phyloP scores from a whole-genome alignment of 2,888 invertebrate genomes.

The Drosophila affinis region DNA sequence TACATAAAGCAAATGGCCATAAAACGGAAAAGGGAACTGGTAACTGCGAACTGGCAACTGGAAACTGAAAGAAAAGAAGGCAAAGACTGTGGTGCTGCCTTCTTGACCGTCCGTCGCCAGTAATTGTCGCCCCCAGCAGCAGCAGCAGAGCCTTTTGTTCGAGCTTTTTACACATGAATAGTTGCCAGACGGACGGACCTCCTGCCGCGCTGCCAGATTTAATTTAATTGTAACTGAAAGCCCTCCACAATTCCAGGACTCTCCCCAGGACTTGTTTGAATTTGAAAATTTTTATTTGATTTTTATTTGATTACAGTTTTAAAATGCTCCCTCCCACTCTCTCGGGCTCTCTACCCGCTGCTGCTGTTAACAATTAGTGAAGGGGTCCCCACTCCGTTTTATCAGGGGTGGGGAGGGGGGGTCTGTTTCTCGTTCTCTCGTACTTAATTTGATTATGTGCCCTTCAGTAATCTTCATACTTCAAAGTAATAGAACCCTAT shows the following conservation, averaged over 20 bases:
- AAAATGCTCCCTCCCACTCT: slow-evolving; percentile 2
- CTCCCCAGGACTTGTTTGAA: slow-evolving; percentile 67
- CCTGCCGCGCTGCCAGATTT: slow-evolving; percentile 60
- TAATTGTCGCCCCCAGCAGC: slow-evolving; percentile 70
- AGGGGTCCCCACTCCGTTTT: too few relatives aligned
- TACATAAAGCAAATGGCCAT: slow-evolving; percentile 78
- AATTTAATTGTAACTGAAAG: slow-evolving; percentile 71
- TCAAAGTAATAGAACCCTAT: neutral
- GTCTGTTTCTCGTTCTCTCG: too few relatives aligned
- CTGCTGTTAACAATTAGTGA: too few relatives aligned
- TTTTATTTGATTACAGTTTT: slow-evolving; percentile 67
- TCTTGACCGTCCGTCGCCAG: slow-evolving; percentile 44
- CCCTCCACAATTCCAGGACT: slow-evolving; percentile 37
- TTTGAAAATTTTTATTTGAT: slow-evolving; percentile 75
- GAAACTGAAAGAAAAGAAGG: slow-evolving; percentile 7
- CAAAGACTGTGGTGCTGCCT: slow-evolving; percentile 1
- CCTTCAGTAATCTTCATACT: too few relatives aligned
- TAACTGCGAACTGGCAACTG: slow-evolving; percentile 34
- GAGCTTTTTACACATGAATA: slow-evolving; percentile 77
- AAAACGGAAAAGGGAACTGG: slow-evolving; percentile 61
- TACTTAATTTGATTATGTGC: too few relatives aligned
- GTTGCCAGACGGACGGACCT: slow-evolving; percentile 51
- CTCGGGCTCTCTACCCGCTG: neutral
- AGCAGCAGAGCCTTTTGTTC: slow-evolving; percentile 40
- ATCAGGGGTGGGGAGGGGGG: too few relatives aligned